A percentile compares a stretch with the other conserved stretches of the same genome.
These are phyloP conservation scores for Calliphora vomitoria DNA, from an alignment of 2,888 invertebrate species.

Conservation along the genomic window DNA sequence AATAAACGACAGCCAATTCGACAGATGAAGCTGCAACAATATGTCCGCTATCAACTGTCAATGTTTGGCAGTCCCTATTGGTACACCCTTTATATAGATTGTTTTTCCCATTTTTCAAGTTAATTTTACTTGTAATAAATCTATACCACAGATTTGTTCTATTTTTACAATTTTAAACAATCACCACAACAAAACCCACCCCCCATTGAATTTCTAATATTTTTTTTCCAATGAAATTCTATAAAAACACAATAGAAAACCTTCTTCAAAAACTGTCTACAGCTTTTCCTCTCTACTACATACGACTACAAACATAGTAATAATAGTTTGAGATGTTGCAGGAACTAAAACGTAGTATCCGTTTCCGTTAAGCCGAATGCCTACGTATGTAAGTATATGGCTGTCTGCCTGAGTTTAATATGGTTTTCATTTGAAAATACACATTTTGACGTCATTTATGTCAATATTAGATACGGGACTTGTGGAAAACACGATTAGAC, in stretches of 20 bases:
- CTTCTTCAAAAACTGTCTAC: background rate
- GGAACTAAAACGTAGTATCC: conserved; percentile 25
- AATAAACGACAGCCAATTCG: too few species aligned
- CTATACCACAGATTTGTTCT: background rate
- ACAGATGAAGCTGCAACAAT: too few species aligned
- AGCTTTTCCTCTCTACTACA: background rate
- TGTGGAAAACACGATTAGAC: conserved; percentile 4
- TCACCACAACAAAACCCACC: too few species aligned
- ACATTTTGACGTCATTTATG: conserved; percentile 9
- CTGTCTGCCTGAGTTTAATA: background rate
- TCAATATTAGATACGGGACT: conserved; percentile 12
- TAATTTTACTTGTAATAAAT: too few species aligned
- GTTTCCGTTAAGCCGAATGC: background rate
- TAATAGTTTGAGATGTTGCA: conserved; percentile 8
- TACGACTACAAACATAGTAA: background rate
- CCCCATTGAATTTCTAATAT: background rate
- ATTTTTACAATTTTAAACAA: background rate
- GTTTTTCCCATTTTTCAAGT: too few species aligned
- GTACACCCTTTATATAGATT: too few species aligned
- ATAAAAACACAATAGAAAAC: background rate
- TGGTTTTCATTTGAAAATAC: background rate
- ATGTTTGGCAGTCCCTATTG: too few species aligned
- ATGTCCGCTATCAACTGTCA: too few species aligned
- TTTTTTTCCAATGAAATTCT: conserved; percentile 4
- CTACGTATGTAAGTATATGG: background rate